Evolutionary conservation across 2,113 vertebrate species (phyloP).

Genomic region (Tenrec ecaudatus): DNA sequence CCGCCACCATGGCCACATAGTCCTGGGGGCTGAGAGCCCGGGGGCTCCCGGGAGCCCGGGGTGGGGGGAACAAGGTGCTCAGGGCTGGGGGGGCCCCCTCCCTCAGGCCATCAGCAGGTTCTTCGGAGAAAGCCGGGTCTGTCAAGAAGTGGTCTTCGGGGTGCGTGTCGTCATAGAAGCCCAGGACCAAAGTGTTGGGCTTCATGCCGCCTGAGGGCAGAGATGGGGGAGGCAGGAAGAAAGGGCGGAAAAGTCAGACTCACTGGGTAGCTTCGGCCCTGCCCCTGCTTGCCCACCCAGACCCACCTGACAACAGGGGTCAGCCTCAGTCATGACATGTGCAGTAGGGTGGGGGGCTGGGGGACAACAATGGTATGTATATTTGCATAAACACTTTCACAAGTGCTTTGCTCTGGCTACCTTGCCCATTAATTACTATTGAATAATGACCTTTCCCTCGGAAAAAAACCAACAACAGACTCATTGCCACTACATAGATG

Average conservation of each 20-base stretch:
- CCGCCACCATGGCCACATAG: conserved; percentile 92
- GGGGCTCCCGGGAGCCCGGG: conserved; percentile 88
- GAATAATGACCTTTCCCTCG: conserved; percentile 22
- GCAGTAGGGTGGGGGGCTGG: too few relatives aligned
- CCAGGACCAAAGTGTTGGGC: conserved; percentile 93
- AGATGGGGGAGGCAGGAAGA: background rate
- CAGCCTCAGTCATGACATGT: background rate
- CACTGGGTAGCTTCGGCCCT: too few relatives aligned
- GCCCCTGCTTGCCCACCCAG: background rate
- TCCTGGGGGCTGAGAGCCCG: conserved; percentile 90
- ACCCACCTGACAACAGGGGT: background rate
- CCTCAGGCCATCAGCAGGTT: conserved; percentile 81
- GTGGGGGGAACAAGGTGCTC: conserved; percentile 92
- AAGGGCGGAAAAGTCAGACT: conserved; percentile 8
- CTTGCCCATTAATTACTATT: conserved; percentile 25
- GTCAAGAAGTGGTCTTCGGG: conserved; percentile 94
- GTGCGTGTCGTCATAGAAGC: conserved; percentile 92
- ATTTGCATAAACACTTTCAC: conserved; percentile 52
- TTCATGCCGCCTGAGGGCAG: conserved; percentile 93
- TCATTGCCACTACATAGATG: too few relatives aligned
- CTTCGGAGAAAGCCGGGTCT: conserved; percentile 89
- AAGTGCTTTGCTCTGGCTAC: conserved; percentile 18
- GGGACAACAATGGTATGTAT: background rate
- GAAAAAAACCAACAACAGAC: too few relatives aligned
- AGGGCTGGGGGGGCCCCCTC: conserved; percentile 90